Evolutionary conservation across 2,113 vertebrate genomes (phyloP).

Genomic region (Myocastor coypus): DNA sequence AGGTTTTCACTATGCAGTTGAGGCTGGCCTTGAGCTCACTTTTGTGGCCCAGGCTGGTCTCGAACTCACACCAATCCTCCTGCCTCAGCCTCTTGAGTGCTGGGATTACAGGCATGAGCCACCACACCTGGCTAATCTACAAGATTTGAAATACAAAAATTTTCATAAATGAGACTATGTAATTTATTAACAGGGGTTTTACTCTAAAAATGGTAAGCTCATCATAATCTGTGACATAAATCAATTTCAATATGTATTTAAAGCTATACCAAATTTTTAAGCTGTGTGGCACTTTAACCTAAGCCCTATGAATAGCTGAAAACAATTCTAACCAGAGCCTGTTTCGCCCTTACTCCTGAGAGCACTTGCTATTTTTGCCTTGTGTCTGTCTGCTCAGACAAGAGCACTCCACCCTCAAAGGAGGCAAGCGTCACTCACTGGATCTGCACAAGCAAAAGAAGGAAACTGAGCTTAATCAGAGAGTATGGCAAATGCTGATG

Average conservation of each 20-base stretch:
- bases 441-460: neutral
- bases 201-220: constrained; percentile 16
- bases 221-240: neutral
- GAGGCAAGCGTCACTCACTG: neutral
- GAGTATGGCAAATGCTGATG: too few relatives aligned
- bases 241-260: constrained; percentile 33
- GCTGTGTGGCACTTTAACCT: neutral
- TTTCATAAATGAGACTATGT: neutral
- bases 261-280: neutral
- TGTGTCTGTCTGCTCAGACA: neutral
- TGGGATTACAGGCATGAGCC: too few relatives aligned
- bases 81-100: too few relatives aligned
- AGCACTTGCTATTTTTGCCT: neutral
- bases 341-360: neutral
- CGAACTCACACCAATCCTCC: too few relatives aligned
- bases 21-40: too few relatives aligned
- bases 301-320: neutral
- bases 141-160: constrained; percentile 15
- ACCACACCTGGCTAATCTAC: too few relatives aligned
- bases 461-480: neutral
- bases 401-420: neutral
- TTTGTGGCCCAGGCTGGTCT: too few relatives aligned
- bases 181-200: neutral
- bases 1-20: too few relatives aligned
- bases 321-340: neutral